Evolutionary conservation across 1,140 invertebrate genomes (phyloP), one percentile per base, ranked within the genome.

Genomic region (Lepidostoma basale): DNA sequence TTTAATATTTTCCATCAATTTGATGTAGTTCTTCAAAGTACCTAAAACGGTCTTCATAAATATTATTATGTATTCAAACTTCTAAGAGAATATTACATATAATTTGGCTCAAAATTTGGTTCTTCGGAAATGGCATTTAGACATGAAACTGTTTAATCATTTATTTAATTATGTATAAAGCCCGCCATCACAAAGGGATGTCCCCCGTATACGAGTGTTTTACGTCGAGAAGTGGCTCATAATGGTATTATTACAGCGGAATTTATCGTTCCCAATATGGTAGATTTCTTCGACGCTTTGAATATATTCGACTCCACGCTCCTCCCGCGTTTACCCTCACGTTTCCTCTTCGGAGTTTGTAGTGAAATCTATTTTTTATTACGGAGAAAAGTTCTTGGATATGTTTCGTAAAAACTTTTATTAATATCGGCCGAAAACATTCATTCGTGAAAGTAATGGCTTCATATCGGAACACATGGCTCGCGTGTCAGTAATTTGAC

Each of bases 391-490:
- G 22, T 26, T 49, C 14, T 36, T n/a, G 33, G 33, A 36, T 36
- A n/a, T 36, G 33, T 36, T 36, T 36, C 33, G 33, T 36, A 36
- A 36, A 36, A 36, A 36, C 33, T 36, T 36, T 49, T 25, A 49
- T 49, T 49, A 49, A 49, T 49, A 22, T 49, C 18, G 6, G 45
- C 45, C 45, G 25, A 26, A 25, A 23, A 49, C 22, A 49, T 49
- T 22, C 22, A 49, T 49, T 49, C 23, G n/a, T 49, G 12, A 49
- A 49, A 49, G 1, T 49, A 49, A 49, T 49, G 45, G 45, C 45
- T 12, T 49, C 45, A 23, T 3, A 49, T 49, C 25, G 45, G 20
- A 49, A 49, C 45, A 49, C 5, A 26, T 47, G 44, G 44, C 23
- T 36, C 33, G 10, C 33, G 10, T 36, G 44, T n/a, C n/a, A n/a